Conservation (phyloP, 2,113 vertebrate species). For the Nibea coibor region DNA sequence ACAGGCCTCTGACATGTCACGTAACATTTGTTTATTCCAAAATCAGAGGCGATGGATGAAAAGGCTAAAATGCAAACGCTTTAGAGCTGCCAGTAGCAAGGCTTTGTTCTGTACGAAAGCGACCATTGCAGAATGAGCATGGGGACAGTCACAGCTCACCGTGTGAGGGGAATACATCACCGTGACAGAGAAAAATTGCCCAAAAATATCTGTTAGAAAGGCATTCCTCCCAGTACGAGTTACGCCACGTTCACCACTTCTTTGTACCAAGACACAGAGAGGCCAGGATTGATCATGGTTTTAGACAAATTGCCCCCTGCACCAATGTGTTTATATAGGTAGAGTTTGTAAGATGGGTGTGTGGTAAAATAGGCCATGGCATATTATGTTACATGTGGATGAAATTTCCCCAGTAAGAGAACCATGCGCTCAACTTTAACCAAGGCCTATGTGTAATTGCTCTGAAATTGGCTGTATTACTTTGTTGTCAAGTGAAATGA, state of each 20-base stretch:
- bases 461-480: neutral
- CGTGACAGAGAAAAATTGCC: constrained; percentile 53
- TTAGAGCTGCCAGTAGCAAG: neutral
- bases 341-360: neutral
- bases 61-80: neutral
- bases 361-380: neutral
- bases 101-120: constrained; percentile 14
- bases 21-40: neutral
- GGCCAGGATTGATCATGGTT: neutral
- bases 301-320: constrained; percentile 2
- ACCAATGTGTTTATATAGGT: neutral
- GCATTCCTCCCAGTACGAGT: constrained; percentile 24
- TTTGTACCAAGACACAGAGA: neutral
- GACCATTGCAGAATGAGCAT: neutral
- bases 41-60: neutral
- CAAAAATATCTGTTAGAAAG: constrained; percentile 46
- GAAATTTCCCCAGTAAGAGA: neutral
- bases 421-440: neutral
- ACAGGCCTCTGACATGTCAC: neutral
- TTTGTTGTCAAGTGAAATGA: neutral
- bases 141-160: constrained; percentile 25
- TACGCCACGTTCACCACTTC: constrained; percentile 14
- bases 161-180: constrained; percentile 52
- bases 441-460: neutral
- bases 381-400: neutral